These are phyloP conservation scores for Sakesphorus luctuosus DNA, from an alignment of 2,113 vertebrate genomes.

Conservation along the genomic window DNA sequence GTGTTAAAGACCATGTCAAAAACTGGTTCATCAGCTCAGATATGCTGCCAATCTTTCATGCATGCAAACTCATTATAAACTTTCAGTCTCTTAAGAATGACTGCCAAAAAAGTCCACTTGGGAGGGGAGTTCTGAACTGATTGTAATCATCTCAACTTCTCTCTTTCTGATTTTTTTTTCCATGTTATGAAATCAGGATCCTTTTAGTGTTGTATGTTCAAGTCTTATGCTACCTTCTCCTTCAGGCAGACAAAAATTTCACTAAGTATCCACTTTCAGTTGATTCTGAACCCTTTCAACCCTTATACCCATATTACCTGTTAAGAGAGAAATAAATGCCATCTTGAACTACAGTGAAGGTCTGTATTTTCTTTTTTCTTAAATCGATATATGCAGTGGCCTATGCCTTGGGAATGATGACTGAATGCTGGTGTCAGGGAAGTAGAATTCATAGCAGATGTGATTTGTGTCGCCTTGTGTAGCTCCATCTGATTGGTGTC, in stretches of 20 bases:
- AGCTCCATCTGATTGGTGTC: neutral
- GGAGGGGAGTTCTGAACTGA: neutral
- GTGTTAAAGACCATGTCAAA: neutral
- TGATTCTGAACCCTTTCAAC: neutral
- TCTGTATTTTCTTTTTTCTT: neutral
- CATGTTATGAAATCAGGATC: neutral
- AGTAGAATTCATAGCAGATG: neutral
- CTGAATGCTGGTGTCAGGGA: neutral
- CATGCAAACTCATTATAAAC: neutral
- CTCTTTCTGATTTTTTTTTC: neutral
- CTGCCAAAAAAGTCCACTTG: neutral
- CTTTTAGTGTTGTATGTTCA: neutral
- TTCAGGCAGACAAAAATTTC: neutral
- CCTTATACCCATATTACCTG: neutral
- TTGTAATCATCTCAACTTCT: neutral
- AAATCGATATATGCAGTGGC: neutral
- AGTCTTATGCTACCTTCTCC: neutral
- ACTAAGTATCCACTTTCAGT: neutral
- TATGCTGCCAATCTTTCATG: neutral
- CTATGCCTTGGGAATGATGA: neutral
- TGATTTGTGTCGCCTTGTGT: neutral
- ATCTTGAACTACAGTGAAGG: neutral
- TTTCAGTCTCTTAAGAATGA: neutral
- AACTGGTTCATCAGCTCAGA: neutral
- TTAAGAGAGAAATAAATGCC: neutral